phyloP scores from a whole-genome alignment of 2,797 vertebrate species.

The Corythornis leucogaster region DNA sequence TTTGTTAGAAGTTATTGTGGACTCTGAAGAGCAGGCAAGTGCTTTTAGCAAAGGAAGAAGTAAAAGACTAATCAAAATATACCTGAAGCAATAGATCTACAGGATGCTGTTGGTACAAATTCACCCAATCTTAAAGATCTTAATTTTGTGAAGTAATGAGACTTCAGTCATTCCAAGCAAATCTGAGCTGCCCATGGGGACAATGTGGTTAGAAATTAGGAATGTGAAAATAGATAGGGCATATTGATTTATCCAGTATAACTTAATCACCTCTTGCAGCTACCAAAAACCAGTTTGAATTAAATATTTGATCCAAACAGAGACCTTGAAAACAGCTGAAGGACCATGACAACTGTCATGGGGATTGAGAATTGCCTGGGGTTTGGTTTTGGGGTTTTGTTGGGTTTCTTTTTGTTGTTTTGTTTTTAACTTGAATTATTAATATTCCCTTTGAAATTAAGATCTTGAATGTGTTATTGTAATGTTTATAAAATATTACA shows the following conservation, averaged over 20 bases:
- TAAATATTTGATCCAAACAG: not conserved
- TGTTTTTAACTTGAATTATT: not conserved
- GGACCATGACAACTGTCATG: not conserved
- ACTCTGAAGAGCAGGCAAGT: not conserved
- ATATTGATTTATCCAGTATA: not conserved
- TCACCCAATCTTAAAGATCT: not conserved
- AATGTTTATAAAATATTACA: not conserved
- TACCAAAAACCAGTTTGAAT: not conserved
- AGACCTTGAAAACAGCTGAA: not conserved
- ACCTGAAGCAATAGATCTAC: not conserved
- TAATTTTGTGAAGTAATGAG: not conserved
- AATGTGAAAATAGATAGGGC: not conserved
- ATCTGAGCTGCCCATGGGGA: not conserved
- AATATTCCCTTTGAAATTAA: not conserved
- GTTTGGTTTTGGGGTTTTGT: not conserved
- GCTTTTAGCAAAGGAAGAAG: not conserved
- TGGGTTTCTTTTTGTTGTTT: not conserved
- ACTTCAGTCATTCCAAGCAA: not conserved
- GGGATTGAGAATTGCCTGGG: not conserved
- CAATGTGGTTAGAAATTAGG: not conserved
- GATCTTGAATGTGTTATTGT: not conserved
- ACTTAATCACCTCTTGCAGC: not conserved
- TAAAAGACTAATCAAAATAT: not conserved
- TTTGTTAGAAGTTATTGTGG: not conserved
- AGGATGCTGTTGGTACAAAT: not conserved